phyloP scores from a whole-genome alignment of 2,797 vertebrate species.

The Euphonia xanthogaster region DNA sequence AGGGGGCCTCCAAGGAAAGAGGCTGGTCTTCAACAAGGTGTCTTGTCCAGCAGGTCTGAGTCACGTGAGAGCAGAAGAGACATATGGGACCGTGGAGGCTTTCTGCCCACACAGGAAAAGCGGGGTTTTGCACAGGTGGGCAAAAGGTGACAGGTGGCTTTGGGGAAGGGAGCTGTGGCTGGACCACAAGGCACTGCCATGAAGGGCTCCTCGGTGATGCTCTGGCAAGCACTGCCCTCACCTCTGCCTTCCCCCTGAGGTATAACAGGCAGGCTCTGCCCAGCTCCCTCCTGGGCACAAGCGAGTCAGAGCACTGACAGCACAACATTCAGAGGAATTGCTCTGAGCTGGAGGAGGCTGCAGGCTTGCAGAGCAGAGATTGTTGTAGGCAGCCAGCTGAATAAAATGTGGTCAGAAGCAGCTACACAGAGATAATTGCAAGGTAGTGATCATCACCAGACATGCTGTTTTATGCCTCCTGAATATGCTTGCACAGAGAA shows the following conservation, averaged over 20 bases:
- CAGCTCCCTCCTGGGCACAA: not conserved
- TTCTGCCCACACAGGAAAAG: not conserved
- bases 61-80: not conserved
- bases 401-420: not conserved
- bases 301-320: not conserved
- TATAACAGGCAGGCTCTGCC: not conserved
- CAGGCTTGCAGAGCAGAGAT: not conserved
- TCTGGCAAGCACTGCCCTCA: not conserved
- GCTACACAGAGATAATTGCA: not conserved
- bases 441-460: not conserved
- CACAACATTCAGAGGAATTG: not conserved
- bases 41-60: not conserved
- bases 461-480: not conserved
- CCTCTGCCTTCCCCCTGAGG: not conserved
- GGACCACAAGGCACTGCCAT: fast-evolving
- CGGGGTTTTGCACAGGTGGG: not conserved
- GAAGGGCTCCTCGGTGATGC: not conserved
- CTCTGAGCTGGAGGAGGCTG: not conserved
- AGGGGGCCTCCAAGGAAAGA: not conserved
- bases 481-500: not conserved
- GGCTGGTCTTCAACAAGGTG: not conserved
- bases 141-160: fast-evolving
- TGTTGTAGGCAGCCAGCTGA: not conserved
- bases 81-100: fast-evolving
- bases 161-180: not conserved